Evolutionary conservation across 2,888 invertebrate species (phyloP).

Genomic region (Sicus ferrugineus): DNA sequence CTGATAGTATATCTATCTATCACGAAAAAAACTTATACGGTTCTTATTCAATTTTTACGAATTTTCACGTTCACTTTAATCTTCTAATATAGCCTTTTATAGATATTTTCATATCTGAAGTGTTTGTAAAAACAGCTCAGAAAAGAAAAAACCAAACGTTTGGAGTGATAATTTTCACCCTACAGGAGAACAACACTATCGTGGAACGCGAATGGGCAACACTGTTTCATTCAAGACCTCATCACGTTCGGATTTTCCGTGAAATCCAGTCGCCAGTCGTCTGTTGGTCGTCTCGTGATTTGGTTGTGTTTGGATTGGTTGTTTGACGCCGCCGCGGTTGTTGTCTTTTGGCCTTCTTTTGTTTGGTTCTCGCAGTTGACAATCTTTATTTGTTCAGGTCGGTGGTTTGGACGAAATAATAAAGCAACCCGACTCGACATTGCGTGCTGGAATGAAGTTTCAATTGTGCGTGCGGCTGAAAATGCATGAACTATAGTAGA

Average conservation of each 20-base stretch:
- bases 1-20: too few species aligned
- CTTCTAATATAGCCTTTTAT: too few species aligned
- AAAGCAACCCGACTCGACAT: neutral
- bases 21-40: too few species aligned
- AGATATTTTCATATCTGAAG: too few species aligned
- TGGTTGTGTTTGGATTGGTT: slow-evolving; percentile 31
- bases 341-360: slow-evolving; percentile 32
- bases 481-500: neutral
- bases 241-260: slow-evolving; percentile 14
- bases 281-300: slow-evolving; percentile 37
- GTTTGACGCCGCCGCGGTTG: slow-evolving; percentile 23
- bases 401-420: neutral
- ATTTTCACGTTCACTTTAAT: too few species aligned
- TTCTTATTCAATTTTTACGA: too few species aligned
- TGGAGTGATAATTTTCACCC: too few species aligned
- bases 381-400: slow-evolving; percentile 13
- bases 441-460: neutral
- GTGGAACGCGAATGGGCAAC: neutral
- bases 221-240: slow-evolving; percentile 28
- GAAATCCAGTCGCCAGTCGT: slow-evolving; percentile 38
- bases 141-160: too few species aligned
- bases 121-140: too few species aligned
- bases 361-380: slow-evolving; percentile 17
- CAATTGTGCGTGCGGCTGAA: neutral
- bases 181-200: too few species aligned